These are phyloP conservation scores for Dysidea cf. avara DNA, from an alignment of 37 sponge, comb jelly and placozoan genomes.

Conservation along the genomic window DNA sequence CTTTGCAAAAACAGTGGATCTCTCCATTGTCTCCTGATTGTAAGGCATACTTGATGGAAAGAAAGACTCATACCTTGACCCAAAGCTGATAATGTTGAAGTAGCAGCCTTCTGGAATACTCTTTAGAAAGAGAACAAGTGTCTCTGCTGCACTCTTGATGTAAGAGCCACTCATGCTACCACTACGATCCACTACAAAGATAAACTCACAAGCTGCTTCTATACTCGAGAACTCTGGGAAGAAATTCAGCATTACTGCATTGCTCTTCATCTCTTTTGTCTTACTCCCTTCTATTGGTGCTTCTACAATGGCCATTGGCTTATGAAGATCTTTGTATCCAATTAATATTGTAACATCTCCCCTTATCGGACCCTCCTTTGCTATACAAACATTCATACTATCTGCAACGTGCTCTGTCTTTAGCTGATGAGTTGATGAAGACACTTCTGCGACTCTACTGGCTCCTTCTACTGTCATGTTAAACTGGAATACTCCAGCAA, in stretches of 20 bases:
- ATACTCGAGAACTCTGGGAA: constrained; percentile 48
- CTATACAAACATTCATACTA: constrained; percentile 13
- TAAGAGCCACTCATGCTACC: no score
- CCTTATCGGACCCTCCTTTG: constrained; percentile 20
- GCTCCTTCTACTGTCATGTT: neutral
- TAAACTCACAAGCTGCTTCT: constrained; percentile 18
- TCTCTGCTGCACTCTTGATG: no score
- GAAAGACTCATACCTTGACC: constrained; percentile 40
- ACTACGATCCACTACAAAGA: no score
- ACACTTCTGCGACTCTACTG: no score
- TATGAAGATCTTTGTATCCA: no score
- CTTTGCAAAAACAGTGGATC: constrained; percentile 50
- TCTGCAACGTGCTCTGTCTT: no score
- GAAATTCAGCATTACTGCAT: constrained; percentile 73
- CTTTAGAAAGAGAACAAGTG: constrained; percentile 77
- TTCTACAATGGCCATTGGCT: no score
- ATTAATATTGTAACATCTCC: no score
- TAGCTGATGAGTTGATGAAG: no score
- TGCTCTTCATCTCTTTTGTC: constrained; percentile 27
- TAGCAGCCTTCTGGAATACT: no score
- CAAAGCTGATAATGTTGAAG: constrained; percentile 90
- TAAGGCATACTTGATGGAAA: constrained; percentile 65
- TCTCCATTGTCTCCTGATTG: constrained; percentile 57
- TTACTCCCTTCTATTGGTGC: constrained; percentile 27
- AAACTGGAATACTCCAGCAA: no score